These are phyloP conservation scores for Stegodyphus mimosarum DNA, from an alignment of 1,140 invertebrate species.

Conservation along the genomic window DNA sequence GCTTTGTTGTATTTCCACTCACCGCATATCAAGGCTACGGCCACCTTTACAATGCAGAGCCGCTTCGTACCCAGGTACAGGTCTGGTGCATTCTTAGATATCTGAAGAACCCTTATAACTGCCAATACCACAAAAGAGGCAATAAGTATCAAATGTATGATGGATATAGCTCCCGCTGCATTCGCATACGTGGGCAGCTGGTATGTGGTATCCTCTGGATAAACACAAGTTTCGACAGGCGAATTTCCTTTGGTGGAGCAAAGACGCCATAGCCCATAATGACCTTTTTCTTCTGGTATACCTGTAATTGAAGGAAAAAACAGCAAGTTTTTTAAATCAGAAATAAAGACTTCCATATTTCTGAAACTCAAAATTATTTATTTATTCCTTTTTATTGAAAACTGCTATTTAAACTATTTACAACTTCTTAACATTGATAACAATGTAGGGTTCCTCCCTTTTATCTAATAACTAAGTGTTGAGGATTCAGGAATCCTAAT, in stretches of 20 bases:
- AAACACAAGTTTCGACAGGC: slow-evolving; percentile 8
- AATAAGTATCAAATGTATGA: slow-evolving; percentile 26
- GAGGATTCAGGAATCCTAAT: no score
- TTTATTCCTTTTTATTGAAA: no score
- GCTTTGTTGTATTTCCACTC: neutral
- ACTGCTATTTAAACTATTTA: no score
- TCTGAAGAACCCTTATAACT: slow-evolving; percentile 12
- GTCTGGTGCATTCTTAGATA: slow-evolving; percentile 13
- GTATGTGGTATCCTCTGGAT: slow-evolving; percentile 1
- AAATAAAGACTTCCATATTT: no score
- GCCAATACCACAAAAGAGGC: slow-evolving; percentile 31
- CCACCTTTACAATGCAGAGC: slow-evolving; percentile 42
- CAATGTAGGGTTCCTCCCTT: no score
- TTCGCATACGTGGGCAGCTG: slow-evolving; percentile 15
- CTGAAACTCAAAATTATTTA: no score
- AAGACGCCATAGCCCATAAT: slow-evolving; percentile 44
- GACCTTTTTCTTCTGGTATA: slow-evolving; percentile 34
- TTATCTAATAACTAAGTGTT: no score
- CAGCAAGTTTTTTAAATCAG: no score
- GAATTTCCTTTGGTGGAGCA: slow-evolving; percentile 8
- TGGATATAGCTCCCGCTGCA: slow-evolving; percentile 14
- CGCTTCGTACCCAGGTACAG: slow-evolving; percentile 39
- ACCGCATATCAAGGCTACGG: slow-evolving; percentile 35
- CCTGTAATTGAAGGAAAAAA: slow-evolving; percentile 14
- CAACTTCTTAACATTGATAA: no score